These are phyloP conservation scores for Bembecia ichneumoniformis DNA, from an alignment of 2,888 invertebrate genomes.

Conservation along the genomic window DNA sequence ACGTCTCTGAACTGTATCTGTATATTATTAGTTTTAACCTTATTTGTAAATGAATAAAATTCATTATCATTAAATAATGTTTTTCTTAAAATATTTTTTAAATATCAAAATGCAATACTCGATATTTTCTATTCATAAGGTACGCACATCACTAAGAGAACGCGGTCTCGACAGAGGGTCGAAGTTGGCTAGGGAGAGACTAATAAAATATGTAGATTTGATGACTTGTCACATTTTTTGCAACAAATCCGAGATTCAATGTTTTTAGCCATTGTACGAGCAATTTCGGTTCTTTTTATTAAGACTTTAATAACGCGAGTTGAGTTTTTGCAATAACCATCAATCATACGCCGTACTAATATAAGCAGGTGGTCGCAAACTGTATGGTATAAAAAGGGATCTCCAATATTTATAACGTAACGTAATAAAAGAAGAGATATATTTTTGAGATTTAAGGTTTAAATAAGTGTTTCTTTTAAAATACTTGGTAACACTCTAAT, in stretches of 20 bases:
- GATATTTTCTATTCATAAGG: slow-evolving; percentile 22
- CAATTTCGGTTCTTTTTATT: slow-evolving; percentile 34
- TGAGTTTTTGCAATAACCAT: background rate
- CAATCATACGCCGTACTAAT: background rate
- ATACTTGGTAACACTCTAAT: too few species aligned
- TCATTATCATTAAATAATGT: too few species aligned
- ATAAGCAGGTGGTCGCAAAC: background rate
- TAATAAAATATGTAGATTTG: slow-evolving; percentile 73
- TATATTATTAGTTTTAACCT: too few species aligned
- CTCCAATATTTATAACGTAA: too few species aligned
- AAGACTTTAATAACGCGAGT: slow-evolving; percentile 34
- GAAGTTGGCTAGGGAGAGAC: slow-evolving; percentile 55
- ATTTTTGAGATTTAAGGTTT: too few species aligned
- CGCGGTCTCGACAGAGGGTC: slow-evolving; percentile 54
- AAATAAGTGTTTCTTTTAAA: too few species aligned
- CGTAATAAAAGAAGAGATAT: too few species aligned
- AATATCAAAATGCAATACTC: slow-evolving; percentile 17
- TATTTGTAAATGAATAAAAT: too few species aligned
- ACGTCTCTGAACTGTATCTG: too few species aligned
- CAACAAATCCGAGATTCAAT: slow-evolving; percentile 67
- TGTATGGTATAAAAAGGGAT: too few species aligned
- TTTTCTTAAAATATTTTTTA: too few species aligned
- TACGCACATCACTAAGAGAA: slow-evolving; percentile 35
- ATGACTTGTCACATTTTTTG: slow-evolving; percentile 73
- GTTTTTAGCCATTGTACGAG: slow-evolving; percentile 53